phyloP scores from a whole-genome alignment of 2,113 vertebrate genomes.

The Rattus norvegicus region DNA sequence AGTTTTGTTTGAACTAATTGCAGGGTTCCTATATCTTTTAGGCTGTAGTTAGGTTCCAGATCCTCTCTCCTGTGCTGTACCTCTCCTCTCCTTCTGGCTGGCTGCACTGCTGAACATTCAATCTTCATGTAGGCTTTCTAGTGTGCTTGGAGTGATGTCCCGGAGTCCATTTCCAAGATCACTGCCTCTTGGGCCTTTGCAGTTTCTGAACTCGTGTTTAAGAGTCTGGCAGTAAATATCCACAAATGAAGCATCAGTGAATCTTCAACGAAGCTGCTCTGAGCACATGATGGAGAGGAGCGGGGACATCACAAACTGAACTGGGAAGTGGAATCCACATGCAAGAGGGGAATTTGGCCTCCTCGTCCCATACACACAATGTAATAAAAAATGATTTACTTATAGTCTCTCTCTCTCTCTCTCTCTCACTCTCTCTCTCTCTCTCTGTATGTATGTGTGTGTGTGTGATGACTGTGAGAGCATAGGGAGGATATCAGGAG shows the following conservation, averaged over 20 bases:
- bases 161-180: not conserved
- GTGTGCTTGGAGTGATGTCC: not conserved
- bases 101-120: not conserved
- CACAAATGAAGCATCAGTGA: not conserved
- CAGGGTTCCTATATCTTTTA: not conserved
- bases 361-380: too few species aligned
- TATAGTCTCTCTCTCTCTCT: too few species aligned
- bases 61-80: accelerated
- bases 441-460: not conserved
- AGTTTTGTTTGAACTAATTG: not conserved
- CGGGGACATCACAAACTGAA: not conserved
- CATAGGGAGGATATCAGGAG: not conserved
- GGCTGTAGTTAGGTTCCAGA: not conserved
- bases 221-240: not conserved
- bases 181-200: not conserved
- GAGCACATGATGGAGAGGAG: not conserved
- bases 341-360: not conserved
- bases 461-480: not conserved
- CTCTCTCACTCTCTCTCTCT: too few species aligned
- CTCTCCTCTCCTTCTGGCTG: too few species aligned
- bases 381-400: too few species aligned
- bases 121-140: not conserved
- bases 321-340: not conserved
- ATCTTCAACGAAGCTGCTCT: not conserved
- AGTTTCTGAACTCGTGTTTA: not conserved